Percentiles rank a stretch among this genome's conserved stretches.
Evolutionary conservation across 2,888 invertebrate species (phyloP).

Genomic region (Metallyticus violacea): DNA sequence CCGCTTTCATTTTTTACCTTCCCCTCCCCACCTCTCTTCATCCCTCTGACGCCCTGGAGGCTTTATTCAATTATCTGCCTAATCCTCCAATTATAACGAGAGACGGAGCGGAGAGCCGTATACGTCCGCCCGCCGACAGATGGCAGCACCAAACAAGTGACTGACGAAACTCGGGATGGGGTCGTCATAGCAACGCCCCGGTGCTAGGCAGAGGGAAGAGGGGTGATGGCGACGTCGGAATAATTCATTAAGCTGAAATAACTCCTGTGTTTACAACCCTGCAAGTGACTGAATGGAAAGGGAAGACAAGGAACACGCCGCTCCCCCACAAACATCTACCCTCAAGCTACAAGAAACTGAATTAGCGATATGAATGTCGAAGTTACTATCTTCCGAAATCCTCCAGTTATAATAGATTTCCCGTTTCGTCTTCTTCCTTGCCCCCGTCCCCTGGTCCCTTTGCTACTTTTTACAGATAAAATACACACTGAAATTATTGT

Average conservation of each 20-base stretch:
- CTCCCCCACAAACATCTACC: background rate
- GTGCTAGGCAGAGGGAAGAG: background rate
- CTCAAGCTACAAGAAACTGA: background rate
- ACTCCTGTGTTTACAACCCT: conserved; percentile 10
- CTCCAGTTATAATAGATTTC: background rate
- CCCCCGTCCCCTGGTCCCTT: too few relatives aligned
- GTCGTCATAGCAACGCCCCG: conserved; percentile 14
- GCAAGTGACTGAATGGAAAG: conserved; percentile 2
- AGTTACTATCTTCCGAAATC: background rate
- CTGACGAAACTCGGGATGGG: conserved; percentile 20
- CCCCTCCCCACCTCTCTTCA: background rate
- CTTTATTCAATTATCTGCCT: conserved; percentile 64
- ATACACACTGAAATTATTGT: background rate
- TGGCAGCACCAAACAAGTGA: conserved; percentile 24
- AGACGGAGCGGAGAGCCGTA: background rate
- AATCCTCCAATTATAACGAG: conserved; percentile 61
- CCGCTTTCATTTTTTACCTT: background rate
- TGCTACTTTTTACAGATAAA: background rate
- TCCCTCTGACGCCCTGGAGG: conserved; percentile 38
- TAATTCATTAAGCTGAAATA: conserved; percentile 21
- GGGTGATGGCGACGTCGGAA: conserved; percentile 1
- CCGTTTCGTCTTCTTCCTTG: background rate
- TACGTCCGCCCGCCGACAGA: conserved; percentile 23
- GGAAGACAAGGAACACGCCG: background rate
- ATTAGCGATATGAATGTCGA: conserved; percentile 14